A percentile compares a stretch with the other conserved stretches of the same genome.
These are phyloP conservation scores for Edolisoma coerulescens DNA, from an alignment of 2,113 vertebrate species.

Conservation along the genomic window DNA sequence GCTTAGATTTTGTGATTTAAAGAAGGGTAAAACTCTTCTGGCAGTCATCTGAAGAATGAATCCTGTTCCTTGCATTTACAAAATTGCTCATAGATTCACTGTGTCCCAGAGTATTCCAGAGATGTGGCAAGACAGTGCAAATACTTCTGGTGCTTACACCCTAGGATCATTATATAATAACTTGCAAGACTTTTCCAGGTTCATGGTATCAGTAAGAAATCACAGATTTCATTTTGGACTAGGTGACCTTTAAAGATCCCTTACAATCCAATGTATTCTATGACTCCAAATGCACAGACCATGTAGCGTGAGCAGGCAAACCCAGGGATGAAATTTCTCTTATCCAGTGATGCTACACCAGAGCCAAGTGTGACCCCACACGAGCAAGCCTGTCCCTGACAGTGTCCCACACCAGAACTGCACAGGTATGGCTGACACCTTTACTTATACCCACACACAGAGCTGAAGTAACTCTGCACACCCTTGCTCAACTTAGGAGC, in stretches of 20 bases:
- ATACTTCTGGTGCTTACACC: neutral
- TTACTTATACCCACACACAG: neutral
- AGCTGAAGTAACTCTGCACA: neutral
- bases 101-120: neutral
- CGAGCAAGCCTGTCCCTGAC: neutral
- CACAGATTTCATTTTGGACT: neutral
- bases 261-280: neutral
- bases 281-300: neutral
- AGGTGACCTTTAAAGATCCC: neutral
- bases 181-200: neutral
- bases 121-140: neutral
- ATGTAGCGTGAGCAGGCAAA: neutral
- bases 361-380: neutral
- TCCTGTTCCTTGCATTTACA: neutral
- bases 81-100: neutral
- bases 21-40: neutral
- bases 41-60: neutral
- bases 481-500: neutral
- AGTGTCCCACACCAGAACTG: too few relatives aligned
- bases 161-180: neutral
- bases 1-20: neutral
- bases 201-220: neutral
- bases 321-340: fast-evolving
- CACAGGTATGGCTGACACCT: neutral
- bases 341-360: fast-evolving